phyloP scores from a whole-genome alignment of 2,113 vertebrate species.

The Pollachius pollachius region DNA sequence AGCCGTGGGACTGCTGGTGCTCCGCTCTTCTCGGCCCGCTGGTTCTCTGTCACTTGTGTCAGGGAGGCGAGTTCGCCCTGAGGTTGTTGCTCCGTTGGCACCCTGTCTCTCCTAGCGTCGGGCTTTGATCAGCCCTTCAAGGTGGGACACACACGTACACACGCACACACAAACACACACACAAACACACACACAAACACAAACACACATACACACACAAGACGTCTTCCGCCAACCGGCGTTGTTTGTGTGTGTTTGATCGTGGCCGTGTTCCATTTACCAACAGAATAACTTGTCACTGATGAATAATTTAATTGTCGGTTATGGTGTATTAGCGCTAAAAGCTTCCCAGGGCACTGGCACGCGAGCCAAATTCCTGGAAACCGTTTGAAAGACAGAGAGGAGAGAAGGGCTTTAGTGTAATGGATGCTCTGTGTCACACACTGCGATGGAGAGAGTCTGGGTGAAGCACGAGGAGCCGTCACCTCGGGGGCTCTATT shows the following conservation, averaged over 20 bases:
- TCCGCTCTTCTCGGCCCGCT: not conserved
- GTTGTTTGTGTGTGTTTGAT: conserved; percentile 47
- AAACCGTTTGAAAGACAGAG: conserved; percentile 25
- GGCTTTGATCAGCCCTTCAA: conserved; percentile 40
- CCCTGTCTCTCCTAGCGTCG: conserved; percentile 25
- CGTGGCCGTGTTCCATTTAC: conserved; percentile 37
- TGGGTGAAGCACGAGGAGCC: too few relatives aligned
- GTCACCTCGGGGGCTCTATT: too few relatives aligned
- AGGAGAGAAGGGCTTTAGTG: conserved; percentile 1
- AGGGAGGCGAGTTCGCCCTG: not conserved
- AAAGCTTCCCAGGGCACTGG: conserved; percentile 36
- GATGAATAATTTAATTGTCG: conserved; percentile 60
- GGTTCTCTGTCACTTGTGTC: not conserved
- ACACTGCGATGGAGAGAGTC: too few relatives aligned
- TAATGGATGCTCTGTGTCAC: conserved; percentile 3
- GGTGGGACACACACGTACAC: not conserved
- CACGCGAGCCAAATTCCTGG: conserved; percentile 19
- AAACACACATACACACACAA: conserved; percentile 4
- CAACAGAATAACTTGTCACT: conserved; percentile 31
- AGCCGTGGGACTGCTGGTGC: not conserved
- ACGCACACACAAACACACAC: too few relatives aligned
- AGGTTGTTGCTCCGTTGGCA: too few relatives aligned
- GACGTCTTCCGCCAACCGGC: conserved; percentile 22
- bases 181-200: too few relatives aligned
- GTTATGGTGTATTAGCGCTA: conserved; percentile 55